Conservation (phyloP, 2,797 vertebrate genomes). For the Mormyrops attenuatus region DNA sequence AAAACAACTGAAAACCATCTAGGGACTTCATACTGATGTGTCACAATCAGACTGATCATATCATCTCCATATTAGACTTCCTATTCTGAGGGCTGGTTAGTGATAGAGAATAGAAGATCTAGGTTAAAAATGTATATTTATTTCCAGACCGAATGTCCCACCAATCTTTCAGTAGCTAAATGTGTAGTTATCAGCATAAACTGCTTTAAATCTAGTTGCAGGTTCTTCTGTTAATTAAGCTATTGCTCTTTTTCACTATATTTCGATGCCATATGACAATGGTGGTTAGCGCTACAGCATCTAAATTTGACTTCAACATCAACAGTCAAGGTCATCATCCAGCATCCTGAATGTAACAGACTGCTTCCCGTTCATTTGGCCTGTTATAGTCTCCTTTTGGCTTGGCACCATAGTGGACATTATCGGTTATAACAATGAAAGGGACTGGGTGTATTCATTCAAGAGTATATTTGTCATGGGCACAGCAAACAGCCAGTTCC, state of each 20-base stretch:
- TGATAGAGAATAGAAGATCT: background rate
- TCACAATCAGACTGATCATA: background rate
- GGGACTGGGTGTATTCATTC: background rate
- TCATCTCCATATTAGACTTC: background rate
- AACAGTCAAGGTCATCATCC: background rate
- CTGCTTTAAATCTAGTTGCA: background rate
- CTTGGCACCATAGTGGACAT: background rate
- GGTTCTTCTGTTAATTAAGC: background rate
- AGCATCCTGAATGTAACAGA: background rate
- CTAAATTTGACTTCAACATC: background rate
- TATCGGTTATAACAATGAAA: background rate
- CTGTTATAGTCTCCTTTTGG: background rate
- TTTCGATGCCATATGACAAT: background rate
- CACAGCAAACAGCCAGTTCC: background rate
- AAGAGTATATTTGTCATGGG: background rate
- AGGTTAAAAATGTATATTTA: background rate
- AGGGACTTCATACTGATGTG: background rate
- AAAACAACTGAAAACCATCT: background rate
- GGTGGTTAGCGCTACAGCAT: background rate
- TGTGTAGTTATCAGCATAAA: background rate
- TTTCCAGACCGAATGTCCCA: background rate
- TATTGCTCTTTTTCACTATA: background rate
- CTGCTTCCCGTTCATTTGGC: background rate
- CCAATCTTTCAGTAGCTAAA: background rate
- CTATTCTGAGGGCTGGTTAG: background rate